These are phyloP conservation scores for Rotaria socialis DNA, from an alignment of 2,888 invertebrate genomes.

Conservation along the genomic window DNA sequence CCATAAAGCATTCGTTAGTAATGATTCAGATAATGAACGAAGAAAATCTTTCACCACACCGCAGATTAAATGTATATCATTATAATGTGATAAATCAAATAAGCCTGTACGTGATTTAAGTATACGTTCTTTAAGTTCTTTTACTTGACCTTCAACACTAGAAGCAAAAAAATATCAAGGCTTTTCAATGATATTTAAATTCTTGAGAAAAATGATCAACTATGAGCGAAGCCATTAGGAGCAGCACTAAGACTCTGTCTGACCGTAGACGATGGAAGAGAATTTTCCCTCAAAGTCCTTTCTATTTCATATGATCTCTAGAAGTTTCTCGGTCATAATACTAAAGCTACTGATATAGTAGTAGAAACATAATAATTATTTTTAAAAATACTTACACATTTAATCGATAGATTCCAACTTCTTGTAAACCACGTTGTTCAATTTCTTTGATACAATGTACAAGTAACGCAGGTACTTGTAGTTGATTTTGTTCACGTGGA, in stretches of 20 bases:
- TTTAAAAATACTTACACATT: constrained; percentile 34
- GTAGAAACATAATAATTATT: not conserved
- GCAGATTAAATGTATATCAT: constrained; percentile 44
- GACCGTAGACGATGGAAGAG: too few relatives aligned
- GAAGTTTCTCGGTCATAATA: too few relatives aligned
- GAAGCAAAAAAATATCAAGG: not conserved
- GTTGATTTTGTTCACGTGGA: constrained; percentile 3
- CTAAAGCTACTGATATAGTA: too few relatives aligned
- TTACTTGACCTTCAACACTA: constrained; percentile 46
- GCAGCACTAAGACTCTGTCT: too few relatives aligned
- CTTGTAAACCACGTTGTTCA: constrained; percentile 45
- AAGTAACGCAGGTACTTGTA: constrained; percentile 40
- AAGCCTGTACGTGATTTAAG: constrained; percentile 37
- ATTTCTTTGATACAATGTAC: constrained; percentile 45
- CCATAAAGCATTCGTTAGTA: constrained; percentile 45
- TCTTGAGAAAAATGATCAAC: too few relatives aligned
- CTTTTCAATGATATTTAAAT: too few relatives aligned
- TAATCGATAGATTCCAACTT: constrained; percentile 45
- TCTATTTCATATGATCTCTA: too few relatives aligned
- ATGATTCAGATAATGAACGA: constrained; percentile 44
- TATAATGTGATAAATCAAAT: constrained; percentile 42
- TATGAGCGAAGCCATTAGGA: too few relatives aligned
- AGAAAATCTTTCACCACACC: constrained; percentile 47
- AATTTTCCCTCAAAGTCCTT: too few relatives aligned
- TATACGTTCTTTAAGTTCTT: constrained; percentile 43